A percentile compares a stretch with the other conserved stretches of the same genome.
Conservation (phyloP, 2,888 invertebrate species). For the Hoplodrina ambigua region DNA sequence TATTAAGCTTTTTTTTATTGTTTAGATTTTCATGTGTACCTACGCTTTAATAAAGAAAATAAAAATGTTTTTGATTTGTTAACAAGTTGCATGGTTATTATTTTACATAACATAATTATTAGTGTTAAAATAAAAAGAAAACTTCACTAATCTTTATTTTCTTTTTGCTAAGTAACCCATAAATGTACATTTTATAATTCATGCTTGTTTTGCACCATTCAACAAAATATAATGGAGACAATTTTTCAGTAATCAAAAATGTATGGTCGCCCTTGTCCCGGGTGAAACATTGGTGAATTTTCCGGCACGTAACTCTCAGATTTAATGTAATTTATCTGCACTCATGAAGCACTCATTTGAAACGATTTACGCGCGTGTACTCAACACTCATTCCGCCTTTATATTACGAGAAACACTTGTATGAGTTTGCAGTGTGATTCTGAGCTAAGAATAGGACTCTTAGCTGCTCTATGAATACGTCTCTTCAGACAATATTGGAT, state of each 20-base stretch:
- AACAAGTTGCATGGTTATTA: no score
- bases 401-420: conserved; percentile 55
- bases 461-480: not conserved
- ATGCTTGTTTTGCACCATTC: no score
- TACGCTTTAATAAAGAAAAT: no score
- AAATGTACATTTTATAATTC: no score
- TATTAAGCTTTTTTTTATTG: no score
- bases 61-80: no score
- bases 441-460: conserved; percentile 15
- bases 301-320: conserved; percentile 80
- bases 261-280: conserved; percentile 62
- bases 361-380: conserved; percentile 79
- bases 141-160: no score
- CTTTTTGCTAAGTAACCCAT: no score
- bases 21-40: no score
- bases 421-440: conserved; percentile 22
- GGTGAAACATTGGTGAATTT: conserved; percentile 79
- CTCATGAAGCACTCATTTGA: conserved; percentile 82
- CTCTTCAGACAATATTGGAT: conserved; percentile 3
- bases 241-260: conserved; percentile 24
- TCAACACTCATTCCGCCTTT: conserved; percentile 62
- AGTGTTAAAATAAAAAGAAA: no score
- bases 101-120: no score
- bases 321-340: conserved; percentile 86
- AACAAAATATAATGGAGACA: not conserved